Base-by-base conservation (phyloP, 1,140 invertebrate genomes). In the Zophobas morio region DNA sequence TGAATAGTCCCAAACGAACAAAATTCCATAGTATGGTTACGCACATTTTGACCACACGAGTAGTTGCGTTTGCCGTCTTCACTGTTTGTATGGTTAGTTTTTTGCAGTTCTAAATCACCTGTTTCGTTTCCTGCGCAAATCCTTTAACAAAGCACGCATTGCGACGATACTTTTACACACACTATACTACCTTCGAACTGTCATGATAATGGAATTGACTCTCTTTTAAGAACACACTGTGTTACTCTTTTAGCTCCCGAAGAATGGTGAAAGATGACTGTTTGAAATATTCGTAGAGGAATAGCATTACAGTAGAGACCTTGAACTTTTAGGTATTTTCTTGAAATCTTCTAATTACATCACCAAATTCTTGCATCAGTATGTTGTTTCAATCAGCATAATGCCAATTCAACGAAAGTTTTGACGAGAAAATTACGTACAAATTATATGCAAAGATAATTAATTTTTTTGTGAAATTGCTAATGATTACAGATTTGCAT, bases 331-430 rank as follows among this genome's bases (percentile, higher is more conserved):
- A 8, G 42, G 3, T 46, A 46, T 8, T 46, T 46, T 46, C 42
- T 46, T 4, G 42, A 46, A 46, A 46, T 46, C 42, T 4, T 3
- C 8, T 46, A 46, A 46, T 46, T 46, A 46, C 42, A 46, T 46
- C 42, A 53, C 8, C 8, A 8, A 46, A 46, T 46, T 46, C 42
- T 8, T 70, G 79, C 83, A 89, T 84, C 91, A 20, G 20, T 20
- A 20, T 20, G 20, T 20, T 20, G 20, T 20, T 20, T 20, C 20
- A 20, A 20, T 20, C 20, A 20, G 20, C 20, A 20, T 20, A 20
- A 20, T 20, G 20, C 20, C 20, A 20, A 20, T 20, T 20, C 20
- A 80, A 80, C 20, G 20, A 20, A 20, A 20, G 20, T 20, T 20
- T 20, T 20, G 20, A 20, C 20, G 20, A 20, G 20, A 20, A 20